phyloP scores from a whole-genome alignment of 1,140 invertebrate species.

The Atta cephalotes region DNA sequence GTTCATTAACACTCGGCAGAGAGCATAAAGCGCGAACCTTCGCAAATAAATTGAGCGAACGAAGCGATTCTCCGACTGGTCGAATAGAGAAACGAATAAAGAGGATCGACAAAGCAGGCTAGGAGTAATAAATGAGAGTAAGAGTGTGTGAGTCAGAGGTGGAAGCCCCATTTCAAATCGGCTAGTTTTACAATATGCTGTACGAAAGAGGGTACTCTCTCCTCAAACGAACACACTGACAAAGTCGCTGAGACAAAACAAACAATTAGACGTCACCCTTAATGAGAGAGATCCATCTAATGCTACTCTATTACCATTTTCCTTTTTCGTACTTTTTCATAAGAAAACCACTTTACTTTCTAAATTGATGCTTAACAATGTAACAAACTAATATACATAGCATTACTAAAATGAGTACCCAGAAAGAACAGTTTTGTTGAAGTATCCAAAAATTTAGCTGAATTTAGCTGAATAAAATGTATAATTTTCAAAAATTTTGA shows the following conservation, averaged over 20 bases:
- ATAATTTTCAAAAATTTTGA: background rate
- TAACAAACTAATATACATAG: background rate
- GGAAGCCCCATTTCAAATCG: slow-evolving; percentile 20
- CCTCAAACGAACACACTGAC: slow-evolving; percentile 33
- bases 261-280: slow-evolving; percentile 55
- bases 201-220: slow-evolving; percentile 28
- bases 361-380: slow-evolving; percentile 18
- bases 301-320: slow-evolving; percentile 30
- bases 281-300: slow-evolving; percentile 41
- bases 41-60: slow-evolving; percentile 72
- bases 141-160: slow-evolving; percentile 11
- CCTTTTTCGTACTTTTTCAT: slow-evolving; percentile 27
- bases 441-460: background rate
- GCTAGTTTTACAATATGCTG: slow-evolving; percentile 48
- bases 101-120: slow-evolving; percentile 51
- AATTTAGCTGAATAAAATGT: background rate
- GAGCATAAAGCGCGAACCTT: slow-evolving; percentile 67
- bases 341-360: background rate
- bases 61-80: slow-evolving; percentile 47
- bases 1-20: slow-evolving; percentile 67
- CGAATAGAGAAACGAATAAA: slow-evolving; percentile 47
- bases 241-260: slow-evolving; percentile 58
- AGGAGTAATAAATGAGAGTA: slow-evolving; percentile 55
- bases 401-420: background rate
- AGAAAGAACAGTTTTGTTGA: too few relatives aligned